Conservation (phyloP, 2,113 vertebrate species). For the Salminus brasiliensis region DNA sequence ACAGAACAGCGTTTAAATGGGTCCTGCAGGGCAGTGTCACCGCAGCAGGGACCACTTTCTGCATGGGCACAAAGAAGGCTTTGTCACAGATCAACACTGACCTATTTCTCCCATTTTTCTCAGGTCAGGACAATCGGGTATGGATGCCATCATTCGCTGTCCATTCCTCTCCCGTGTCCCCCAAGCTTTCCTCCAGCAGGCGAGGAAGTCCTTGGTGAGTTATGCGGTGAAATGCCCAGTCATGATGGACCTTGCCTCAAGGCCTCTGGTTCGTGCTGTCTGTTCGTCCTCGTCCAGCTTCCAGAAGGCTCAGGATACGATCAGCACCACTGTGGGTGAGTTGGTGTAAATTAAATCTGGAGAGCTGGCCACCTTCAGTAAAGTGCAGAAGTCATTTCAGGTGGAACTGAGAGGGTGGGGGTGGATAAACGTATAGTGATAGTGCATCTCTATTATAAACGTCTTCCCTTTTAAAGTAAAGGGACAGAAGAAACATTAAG, state of each 20-base stretch:
- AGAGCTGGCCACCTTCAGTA: too few species aligned
- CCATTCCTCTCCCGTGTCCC: slow-evolving; percentile 91
- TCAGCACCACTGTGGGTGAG: slow-evolving; percentile 72
- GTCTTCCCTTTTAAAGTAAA: too few species aligned
- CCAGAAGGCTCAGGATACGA: slow-evolving; percentile 77
- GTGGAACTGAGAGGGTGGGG: too few species aligned
- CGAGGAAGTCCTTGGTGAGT: slow-evolving; percentile 84
- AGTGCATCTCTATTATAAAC: too few species aligned
- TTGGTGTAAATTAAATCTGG: too few species aligned
- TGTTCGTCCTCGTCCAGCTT: slow-evolving; percentile 77
- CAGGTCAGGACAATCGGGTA: slow-evolving; percentile 67
- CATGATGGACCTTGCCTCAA: slow-evolving; percentile 90
- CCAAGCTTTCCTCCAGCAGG: slow-evolving; percentile 91
- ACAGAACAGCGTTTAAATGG: neutral
- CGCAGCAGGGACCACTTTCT: neutral
- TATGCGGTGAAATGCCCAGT: slow-evolving; percentile 92
- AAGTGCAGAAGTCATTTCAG: too few species aligned
- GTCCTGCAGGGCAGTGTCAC: neutral
- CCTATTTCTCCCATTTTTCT: too few species aligned
- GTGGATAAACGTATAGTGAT: too few species aligned
- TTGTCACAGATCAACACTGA: too few species aligned
- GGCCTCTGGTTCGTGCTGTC: slow-evolving; percentile 79
- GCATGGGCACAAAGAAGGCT: too few species aligned
- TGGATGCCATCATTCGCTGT: slow-evolving; percentile 92
- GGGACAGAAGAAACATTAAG: too few species aligned